A percentile compares a stretch with the other conserved stretches of the same genome.
Conservation (phyloP, 2,888 invertebrate species). For the Apamea epomidion region DNA sequence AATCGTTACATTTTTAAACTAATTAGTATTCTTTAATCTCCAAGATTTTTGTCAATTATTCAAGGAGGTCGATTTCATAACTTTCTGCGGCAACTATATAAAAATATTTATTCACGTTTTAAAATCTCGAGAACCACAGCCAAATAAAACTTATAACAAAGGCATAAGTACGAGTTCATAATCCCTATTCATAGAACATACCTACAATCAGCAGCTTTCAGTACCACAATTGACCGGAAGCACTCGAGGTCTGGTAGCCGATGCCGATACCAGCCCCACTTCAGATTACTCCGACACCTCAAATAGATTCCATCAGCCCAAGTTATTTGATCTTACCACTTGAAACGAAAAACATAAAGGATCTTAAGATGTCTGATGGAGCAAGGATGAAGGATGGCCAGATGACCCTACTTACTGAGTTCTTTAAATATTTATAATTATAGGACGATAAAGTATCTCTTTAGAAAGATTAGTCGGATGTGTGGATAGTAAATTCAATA, state of each 20-base stretch:
- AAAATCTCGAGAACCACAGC: not conserved
- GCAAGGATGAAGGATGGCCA: constrained; percentile 54
- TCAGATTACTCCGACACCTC: constrained; percentile 86
- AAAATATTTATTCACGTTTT: not conserved
- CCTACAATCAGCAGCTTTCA: constrained; percentile 43
- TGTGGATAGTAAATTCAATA: constrained; percentile 34
- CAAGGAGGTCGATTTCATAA: not conserved
- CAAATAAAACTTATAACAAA: constrained; percentile 15
- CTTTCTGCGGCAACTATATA: not conserved
- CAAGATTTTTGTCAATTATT: not conserved
- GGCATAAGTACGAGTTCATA: not conserved
- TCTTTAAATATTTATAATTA: constrained; percentile 56
- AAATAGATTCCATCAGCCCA: constrained; percentile 82
- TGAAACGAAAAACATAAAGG: constrained; percentile 72
- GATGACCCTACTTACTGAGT: constrained; percentile 52
- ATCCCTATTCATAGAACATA: constrained; percentile 56
- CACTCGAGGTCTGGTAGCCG: constrained; percentile 77
- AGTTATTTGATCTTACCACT: constrained; percentile 86
- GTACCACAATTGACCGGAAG: constrained; percentile 79
- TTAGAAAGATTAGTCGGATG: constrained; percentile 34
- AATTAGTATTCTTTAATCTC: not conserved
- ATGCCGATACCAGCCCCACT: constrained; percentile 74
- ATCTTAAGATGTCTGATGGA: constrained; percentile 49
- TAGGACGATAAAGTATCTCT: constrained; percentile 41
- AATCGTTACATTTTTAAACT: not conserved